Evolutionary conservation across 2,113 vertebrate genomes (phyloP).

Genomic region (Limanda limanda): DNA sequence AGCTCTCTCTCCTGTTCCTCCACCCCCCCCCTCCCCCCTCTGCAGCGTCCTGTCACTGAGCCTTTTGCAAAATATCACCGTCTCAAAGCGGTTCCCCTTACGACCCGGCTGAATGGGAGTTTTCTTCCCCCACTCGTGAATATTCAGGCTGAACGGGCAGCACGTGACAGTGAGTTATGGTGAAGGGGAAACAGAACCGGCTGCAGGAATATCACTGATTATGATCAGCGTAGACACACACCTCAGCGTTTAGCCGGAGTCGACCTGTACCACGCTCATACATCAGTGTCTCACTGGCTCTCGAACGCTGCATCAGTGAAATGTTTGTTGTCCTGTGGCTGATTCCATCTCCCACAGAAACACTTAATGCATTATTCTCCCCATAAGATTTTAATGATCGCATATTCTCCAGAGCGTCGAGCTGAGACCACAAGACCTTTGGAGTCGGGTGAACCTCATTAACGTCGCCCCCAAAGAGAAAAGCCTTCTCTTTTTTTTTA

Average conservation of each 20-base stretch:
- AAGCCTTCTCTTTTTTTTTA: background rate
- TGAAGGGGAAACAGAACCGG: conserved; percentile 41
- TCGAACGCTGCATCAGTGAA: conserved; percentile 31
- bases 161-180: conserved; percentile 64
- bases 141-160: conserved; percentile 13
- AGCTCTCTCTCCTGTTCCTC: conserved; percentile 57
- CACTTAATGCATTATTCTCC: conserved; percentile 17
- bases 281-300: conserved; percentile 25
- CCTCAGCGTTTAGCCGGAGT: conserved; percentile 38
- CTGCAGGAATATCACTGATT: conserved; percentile 64
- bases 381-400: conserved; percentile 33
- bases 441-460: conserved; percentile 48
- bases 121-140: conserved; percentile 18
- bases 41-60: conserved; percentile 16
- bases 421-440: conserved; percentile 24
- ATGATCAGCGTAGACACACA: conserved; percentile 46
- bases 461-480: conserved; percentile 34
- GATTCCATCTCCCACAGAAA: conserved; percentile 13
- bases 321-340: conserved; percentile 27
- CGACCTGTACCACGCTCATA: conserved; percentile 22
- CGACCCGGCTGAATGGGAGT: conserved; percentile 13
- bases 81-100: conserved; percentile 29
- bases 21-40: conserved; percentile 1
- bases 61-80: conserved; percentile 36
- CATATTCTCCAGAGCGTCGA: conserved; percentile 20